Base-by-base conservation (phyloP, 2,888 invertebrate genomes). In the Zootermopsis nevadensis region DNA sequence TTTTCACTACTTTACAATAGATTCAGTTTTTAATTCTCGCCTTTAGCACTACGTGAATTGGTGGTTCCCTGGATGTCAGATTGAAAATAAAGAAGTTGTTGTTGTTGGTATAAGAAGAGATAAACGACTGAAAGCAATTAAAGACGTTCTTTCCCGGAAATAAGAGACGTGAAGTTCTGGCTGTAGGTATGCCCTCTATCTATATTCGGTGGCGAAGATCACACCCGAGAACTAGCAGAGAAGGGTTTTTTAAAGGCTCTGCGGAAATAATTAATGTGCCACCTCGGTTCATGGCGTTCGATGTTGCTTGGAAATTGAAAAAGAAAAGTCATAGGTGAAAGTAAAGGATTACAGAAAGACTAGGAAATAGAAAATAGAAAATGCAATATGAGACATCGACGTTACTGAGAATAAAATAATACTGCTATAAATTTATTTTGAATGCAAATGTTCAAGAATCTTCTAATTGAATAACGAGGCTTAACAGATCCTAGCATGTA, bases 111-210 rank as follows among this genome's bases (percentile, higher is more conserved):
- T n/a, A 60, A 38, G 53, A 48, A 83, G 83, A 80, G 83, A 83
- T 80, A 83, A 83, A 83, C 80, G 83, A 80, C 53, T 35, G 80
- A 80, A 72, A 80, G 80, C 83, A 80, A 83, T 83, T 83, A 83
- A 83, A 83, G 80, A 72, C 69, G 74, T 31, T 83, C 53, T 74
- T 24, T 74, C 42, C 79, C 83, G 79, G 83, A 80, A 80, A 83
- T 83, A 79, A 83, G 83, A 79, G 72, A 80, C 12, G 72, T 31
- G n/a, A 30, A 53, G 38, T 22, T 30, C 35, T 30, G 60, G 24
- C 19, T 24, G 72, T 24, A 33, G 72, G n/a, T 33, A 33, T 3
- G 35, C 15, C 33, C 35, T 72, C n/a, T n/a, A 7, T 72, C 24
- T 72, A 19, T 35, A 24, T 72, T 72, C 72, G 72, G 72, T 35